Evolutionary conservation across 92 coral and sea anemone species (phyloP).

Genomic region (Paragorgia papillata): DNA sequence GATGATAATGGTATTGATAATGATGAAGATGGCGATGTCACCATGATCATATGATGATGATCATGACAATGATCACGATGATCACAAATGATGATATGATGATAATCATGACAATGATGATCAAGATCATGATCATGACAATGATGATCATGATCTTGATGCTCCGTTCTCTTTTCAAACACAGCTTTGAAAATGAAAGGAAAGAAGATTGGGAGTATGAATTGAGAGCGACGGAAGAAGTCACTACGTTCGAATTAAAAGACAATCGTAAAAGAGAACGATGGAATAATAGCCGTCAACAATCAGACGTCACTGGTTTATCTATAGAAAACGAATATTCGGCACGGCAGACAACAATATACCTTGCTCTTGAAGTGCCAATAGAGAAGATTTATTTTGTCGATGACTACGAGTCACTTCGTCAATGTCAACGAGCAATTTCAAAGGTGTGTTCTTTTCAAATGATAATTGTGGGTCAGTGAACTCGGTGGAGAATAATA

Average conservation of each 20-base stretch:
- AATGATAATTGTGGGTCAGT: no score
- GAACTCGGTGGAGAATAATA: no score
- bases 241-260: background rate
- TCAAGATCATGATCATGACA: no score
- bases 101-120: no score
- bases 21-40: no score
- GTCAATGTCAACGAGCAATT: conserved; percentile 62
- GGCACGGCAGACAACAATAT: background rate
- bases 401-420: conserved; percentile 66
- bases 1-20: no score
- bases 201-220: conserved; percentile 35
- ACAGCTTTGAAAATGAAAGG: background rate
- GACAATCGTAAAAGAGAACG: background rate
- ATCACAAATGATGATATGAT: no score
- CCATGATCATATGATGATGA: no score
- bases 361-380: conserved; percentile 47
- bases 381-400: conserved; percentile 66
- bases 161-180: background rate
- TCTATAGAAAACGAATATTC: background rate
- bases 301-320: background rate
- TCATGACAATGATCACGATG: no score
- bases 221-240: background rate
- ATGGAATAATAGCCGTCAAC: background rate
- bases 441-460: conserved; percentile 51
- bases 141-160: no score